Evolutionary conservation across 2,797 vertebrate genomes (phyloP).

Genomic region (Tarsius wallacei): DNA sequence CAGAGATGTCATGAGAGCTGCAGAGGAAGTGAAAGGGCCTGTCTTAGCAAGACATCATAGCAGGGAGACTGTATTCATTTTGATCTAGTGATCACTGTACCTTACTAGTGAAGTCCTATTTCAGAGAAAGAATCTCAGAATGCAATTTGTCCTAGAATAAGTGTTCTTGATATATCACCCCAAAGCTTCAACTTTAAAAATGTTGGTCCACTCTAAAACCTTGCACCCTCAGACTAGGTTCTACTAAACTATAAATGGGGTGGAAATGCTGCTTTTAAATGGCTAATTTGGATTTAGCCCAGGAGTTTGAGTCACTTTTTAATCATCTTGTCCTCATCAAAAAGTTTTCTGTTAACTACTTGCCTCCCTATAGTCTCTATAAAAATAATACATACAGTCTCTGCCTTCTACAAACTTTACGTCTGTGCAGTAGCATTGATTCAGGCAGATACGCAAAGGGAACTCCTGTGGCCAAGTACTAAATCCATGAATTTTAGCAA

Average conservation of each 20-base stretch:
- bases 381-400: not conserved
- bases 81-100: not conserved
- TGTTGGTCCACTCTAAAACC: not conserved
- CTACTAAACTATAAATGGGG: not conserved
- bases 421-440: not conserved
- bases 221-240: not conserved
- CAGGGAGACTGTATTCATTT: not conserved
- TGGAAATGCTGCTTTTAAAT: constrained; percentile 8
- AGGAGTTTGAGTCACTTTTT: not conserved
- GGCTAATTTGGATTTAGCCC: not conserved
- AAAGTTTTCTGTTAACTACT: constrained; percentile 10
- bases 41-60: not conserved
- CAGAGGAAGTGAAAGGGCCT: not conserved
- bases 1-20: constrained; percentile 21
- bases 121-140: not conserved
- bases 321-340: not conserved
- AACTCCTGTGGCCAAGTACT: not conserved
- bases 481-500: not conserved
- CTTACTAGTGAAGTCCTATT: not conserved
- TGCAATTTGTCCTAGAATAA: not conserved
- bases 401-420: not conserved
- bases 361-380: not conserved
- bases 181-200: constrained; percentile 9
- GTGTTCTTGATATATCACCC: not conserved
- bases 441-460: not conserved